Conservation (phyloP, 2,888 invertebrate genomes). For the Tenthredo amoena region DNA sequence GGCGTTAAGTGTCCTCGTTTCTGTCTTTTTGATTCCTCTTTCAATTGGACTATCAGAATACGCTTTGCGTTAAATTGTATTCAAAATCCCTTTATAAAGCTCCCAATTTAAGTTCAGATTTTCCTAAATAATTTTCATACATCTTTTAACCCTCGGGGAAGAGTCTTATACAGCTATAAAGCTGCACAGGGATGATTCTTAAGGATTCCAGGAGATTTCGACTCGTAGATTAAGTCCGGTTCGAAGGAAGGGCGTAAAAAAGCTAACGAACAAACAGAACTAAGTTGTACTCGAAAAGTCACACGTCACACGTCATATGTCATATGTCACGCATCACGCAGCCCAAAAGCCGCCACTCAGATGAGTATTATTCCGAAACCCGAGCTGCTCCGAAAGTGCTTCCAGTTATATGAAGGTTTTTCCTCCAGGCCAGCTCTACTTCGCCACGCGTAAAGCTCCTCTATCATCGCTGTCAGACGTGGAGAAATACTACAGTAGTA, state of each 20-base stretch:
- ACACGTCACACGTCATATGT: slow-evolving; percentile 28
- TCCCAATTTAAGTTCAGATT: background rate
- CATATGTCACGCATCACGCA: slow-evolving; percentile 20
- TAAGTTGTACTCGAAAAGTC: slow-evolving; percentile 15
- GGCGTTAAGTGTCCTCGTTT: background rate
- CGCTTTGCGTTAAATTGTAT: background rate
- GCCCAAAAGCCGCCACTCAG: slow-evolving; percentile 30
- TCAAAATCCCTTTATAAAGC: background rate
- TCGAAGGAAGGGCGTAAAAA: background rate
- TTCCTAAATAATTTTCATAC: background rate
- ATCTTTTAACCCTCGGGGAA: background rate
- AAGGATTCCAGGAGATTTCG: background rate
- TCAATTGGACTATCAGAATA: background rate
- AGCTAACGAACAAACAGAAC: background rate
- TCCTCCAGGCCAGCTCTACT: background rate
- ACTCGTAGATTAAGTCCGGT: background rate
- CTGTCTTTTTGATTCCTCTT: background rate
- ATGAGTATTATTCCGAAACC: slow-evolving; percentile 42
- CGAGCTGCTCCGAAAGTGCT: slow-evolving; percentile 37
- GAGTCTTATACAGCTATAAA: background rate
- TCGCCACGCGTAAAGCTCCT: slow-evolving; percentile 32
- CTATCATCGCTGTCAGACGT: slow-evolving; percentile 36
- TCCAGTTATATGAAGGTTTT: slow-evolving; percentile 37
- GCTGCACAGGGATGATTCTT: background rate
- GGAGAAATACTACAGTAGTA: background rate